These are phyloP conservation scores for Chrysina gloriosa DNA, from an alignment of 2,888 invertebrate genomes.

Conservation along the genomic window DNA sequence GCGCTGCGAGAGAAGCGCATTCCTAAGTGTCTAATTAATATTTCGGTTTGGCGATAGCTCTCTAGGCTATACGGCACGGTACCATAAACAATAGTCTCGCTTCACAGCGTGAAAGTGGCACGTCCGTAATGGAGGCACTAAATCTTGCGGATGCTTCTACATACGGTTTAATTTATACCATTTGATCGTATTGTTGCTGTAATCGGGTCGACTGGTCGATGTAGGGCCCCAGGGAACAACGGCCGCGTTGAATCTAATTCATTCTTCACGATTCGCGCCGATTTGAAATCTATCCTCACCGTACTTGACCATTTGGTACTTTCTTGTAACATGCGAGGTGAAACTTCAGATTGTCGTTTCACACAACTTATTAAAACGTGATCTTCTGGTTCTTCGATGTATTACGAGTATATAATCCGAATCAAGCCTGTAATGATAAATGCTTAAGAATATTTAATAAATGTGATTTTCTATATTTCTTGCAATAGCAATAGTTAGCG, in stretches of 20 bases:
- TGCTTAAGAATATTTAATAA: too few species aligned
- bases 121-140: slow-evolving; percentile 55
- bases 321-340: neutral
- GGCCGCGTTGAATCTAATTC: slow-evolving; percentile 28
- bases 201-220: slow-evolving; percentile 47
- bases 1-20: slow-evolving; percentile 40
- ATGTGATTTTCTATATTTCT: too few species aligned
- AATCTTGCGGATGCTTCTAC: slow-evolving; percentile 50
- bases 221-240: slow-evolving; percentile 25
- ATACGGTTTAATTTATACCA: slow-evolving; percentile 47
- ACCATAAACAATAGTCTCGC: slow-evolving; percentile 56
- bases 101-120: slow-evolving; percentile 57
- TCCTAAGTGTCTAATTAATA: slow-evolving; percentile 45
- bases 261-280: slow-evolving; percentile 33
- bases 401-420: too few species aligned
- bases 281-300: slow-evolving; percentile 13
- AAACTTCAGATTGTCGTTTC: too few species aligned
- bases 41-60: slow-evolving; percentile 43
- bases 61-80: slow-evolving; percentile 40
- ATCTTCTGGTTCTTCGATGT: too few species aligned
- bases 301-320: neutral
- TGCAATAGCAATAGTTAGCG: too few species aligned
- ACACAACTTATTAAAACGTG: too few species aligned
- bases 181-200: slow-evolving; percentile 46
- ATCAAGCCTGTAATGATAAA: too few species aligned